Evolutionary conservation across 2,888 invertebrate genomes (phyloP).

Genomic region (Epistrophe eligans): DNA sequence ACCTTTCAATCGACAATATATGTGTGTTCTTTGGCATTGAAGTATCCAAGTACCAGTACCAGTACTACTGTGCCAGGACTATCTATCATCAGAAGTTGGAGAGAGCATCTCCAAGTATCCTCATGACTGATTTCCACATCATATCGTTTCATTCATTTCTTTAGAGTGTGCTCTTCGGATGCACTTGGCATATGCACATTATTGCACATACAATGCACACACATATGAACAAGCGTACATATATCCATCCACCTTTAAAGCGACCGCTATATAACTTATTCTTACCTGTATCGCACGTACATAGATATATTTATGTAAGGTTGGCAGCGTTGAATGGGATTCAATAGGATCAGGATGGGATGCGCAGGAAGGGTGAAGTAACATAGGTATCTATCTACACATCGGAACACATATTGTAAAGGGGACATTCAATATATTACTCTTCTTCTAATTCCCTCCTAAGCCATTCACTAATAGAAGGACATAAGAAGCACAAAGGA

Average conservation of each 20-base stretch:
- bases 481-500: slow-evolving; percentile 46
- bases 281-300: slow-evolving; percentile 2
- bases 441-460: slow-evolving; percentile 48
- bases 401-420: slow-evolving; percentile 22
- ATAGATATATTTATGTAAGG: slow-evolving; percentile 33
- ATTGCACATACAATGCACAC: slow-evolving; percentile 32
- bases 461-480: slow-evolving; percentile 61
- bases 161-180: slow-evolving; percentile 58
- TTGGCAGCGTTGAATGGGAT: background rate
- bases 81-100: slow-evolving; percentile 52
- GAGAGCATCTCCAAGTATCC: slow-evolving; percentile 60
- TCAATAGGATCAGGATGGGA: slow-evolving; percentile 33
- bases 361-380: slow-evolving; percentile 15
- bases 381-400: slow-evolving; percentile 2
- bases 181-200: slow-evolving; percentile 49
- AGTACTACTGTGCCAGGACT: slow-evolving; percentile 23
- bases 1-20: slow-evolving; percentile 48
- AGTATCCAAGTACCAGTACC: slow-evolving; percentile 45
- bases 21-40: slow-evolving; percentile 58
- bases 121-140: slow-evolving; percentile 61
- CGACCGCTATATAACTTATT: slow-evolving; percentile 41
- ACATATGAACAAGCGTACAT: background rate
- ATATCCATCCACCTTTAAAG: slow-evolving; percentile 19
- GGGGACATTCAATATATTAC: slow-evolving; percentile 52
- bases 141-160: slow-evolving; percentile 66